Base-by-base conservation (phyloP, 2,888 invertebrate genomes). In the Pharmacophagus antenor region DNA sequence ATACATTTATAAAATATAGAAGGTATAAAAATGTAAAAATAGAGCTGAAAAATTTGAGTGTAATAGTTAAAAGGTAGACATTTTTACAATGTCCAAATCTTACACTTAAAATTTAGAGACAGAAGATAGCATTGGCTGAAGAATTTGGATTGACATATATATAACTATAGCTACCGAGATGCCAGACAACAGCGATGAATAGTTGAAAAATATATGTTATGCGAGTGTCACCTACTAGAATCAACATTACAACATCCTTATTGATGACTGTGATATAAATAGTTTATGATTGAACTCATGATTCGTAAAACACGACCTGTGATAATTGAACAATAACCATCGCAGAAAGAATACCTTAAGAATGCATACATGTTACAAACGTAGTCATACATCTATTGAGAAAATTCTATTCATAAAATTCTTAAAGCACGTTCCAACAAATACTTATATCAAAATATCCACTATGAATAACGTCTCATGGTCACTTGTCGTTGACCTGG, bases 401-500 rank as follows among this genome's bases (percentile, higher is more conserved):
- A 18, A 20, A 47, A 3, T 5, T 15, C 46, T 22, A 47, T 47
- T 21, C 21, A 21, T 47, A 21, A 47, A 47, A 22, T 22, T 47
- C 20, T 47, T 47, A 1, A 15, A 21, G 21, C 46, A 15, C 15
- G 21, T 17, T n/a, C 21, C 17, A 10, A 27, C 25, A 17, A 22
- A 20, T 44, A n/a, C 5, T 44, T 18, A 18, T 44, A 44, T 44
- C 18, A 44, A 18, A 41, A 4, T n/a, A 17, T 56, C 25, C n/a
- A 23, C 15, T 18, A 25, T 27, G 2, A 18, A 37, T 18, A n/a
- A 17, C n/a, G 20, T 4, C 27, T 17, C 42, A n/a, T 59, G 49
- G 54, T 59, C 53, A 54, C 54, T 12, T 31, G 6, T 42, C 21
- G 21, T 41, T 23, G 17, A 49, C 53, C 18, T 59, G 54, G 48